phyloP scores from a whole-genome alignment of 2,888 invertebrate genomes.

The Lamellibrachia columna region DNA sequence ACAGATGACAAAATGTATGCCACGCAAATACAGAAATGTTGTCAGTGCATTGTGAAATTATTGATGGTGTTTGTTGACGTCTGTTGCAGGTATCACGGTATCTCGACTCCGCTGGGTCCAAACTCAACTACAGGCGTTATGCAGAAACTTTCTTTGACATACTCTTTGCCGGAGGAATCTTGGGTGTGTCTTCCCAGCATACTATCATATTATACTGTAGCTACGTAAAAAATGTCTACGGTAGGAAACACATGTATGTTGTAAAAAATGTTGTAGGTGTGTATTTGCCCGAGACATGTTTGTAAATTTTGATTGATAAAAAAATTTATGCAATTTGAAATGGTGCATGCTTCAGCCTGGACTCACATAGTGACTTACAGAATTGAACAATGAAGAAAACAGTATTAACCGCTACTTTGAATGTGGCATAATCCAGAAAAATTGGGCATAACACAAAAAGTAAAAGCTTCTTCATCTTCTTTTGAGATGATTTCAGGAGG shows the following conservation, averaged over 20 bases:
- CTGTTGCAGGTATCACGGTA: slow-evolving; percentile 84
- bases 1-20: neutral
- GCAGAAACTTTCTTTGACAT: slow-evolving; percentile 98
- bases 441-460: no score
- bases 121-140: slow-evolving; percentile 97
- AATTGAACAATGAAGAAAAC: neutral
- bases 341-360: neutral
- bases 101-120: slow-evolving; percentile 92
- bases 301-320: neutral
- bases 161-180: slow-evolving; percentile 94
- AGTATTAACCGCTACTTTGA: no score
- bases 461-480: no score
- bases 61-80: slow-evolving; percentile 20
- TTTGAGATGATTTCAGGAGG: no score
- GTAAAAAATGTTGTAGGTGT: neutral
- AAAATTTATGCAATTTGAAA: neutral
- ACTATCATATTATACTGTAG: neutral
- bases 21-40: neutral
- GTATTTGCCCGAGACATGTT: neutral
- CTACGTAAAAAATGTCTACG: neutral
- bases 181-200: slow-evolving; percentile 72
- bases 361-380: neutral
- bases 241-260: neutral
- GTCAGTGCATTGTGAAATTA: neutral
- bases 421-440: no score